Percentiles rank a stretch among this genome's conserved stretches.
Conservation (phyloP, 2,888 invertebrate genomes). For the Drosophila anomalipes region DNA sequence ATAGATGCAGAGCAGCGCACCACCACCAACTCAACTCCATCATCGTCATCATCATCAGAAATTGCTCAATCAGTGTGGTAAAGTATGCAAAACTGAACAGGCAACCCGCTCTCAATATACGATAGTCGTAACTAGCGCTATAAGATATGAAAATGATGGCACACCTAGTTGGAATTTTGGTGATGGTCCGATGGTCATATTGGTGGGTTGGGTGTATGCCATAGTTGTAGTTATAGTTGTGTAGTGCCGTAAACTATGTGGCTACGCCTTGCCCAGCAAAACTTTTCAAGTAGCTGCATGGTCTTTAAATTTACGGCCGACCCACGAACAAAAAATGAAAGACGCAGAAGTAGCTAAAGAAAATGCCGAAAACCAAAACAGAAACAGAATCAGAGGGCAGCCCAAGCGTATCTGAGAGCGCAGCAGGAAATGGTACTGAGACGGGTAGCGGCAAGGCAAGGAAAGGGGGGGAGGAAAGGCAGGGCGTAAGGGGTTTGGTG, state of each 20-base stretch:
- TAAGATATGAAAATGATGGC: slow-evolving; percentile 71
- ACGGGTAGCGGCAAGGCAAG: slow-evolving; percentile 21
- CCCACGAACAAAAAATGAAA: slow-evolving; percentile 32
- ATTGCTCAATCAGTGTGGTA: slow-evolving; percentile 66
- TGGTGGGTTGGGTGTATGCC: neutral
- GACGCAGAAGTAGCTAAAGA: slow-evolving; percentile 24
- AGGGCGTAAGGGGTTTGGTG: slow-evolving; percentile 3
- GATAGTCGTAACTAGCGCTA: slow-evolving; percentile 49
- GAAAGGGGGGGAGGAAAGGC: neutral
- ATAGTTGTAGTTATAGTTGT: neutral
- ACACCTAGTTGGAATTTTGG: slow-evolving; percentile 48
- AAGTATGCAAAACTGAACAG: slow-evolving; percentile 56
- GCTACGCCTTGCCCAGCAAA: slow-evolving; percentile 67
- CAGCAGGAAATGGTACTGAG: slow-evolving; percentile 53
- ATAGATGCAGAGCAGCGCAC: slow-evolving; percentile 2
- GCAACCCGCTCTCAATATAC: slow-evolving; percentile 21
- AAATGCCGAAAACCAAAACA: slow-evolving; percentile 40
- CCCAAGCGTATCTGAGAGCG: slow-evolving; percentile 61
- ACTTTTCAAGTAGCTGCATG: slow-evolving; percentile 72
- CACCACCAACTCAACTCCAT: slow-evolving; percentile 1
- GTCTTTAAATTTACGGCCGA: slow-evolving; percentile 70
- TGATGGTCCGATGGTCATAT: slow-evolving; percentile 21
- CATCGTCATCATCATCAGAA: slow-evolving; percentile 49
- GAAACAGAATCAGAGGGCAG: slow-evolving; percentile 60
- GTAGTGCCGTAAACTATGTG: slow-evolving; percentile 63